phyloP scores from a whole-genome alignment of 2,797 vertebrate species.

The Poeciliopsis turneri region DNA sequence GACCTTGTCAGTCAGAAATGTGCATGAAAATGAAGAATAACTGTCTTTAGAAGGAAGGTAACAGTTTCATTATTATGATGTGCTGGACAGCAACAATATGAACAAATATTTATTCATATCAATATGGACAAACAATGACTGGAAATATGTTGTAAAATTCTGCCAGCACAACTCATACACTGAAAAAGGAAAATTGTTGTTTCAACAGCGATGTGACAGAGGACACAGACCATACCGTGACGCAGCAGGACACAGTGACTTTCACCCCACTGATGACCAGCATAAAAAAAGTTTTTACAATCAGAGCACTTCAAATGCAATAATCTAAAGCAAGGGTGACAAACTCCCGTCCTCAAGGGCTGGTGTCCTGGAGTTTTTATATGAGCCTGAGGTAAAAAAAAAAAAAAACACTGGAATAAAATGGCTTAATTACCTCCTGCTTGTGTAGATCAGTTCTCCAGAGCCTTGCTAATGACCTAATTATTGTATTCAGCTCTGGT shows the following conservation, averaged over 20 bases:
- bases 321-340: background rate
- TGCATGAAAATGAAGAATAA: background rate
- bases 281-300: background rate
- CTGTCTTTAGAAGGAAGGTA: background rate
- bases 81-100: background rate
- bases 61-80: background rate
- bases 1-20: constrained; percentile 26
- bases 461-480: no score
- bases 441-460: no score
- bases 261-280: background rate
- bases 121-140: background rate
- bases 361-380: no score
- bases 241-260: background rate
- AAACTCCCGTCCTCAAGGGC: no score
- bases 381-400: no score
- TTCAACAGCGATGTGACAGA: background rate
- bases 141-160: background rate
- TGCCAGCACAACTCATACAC: background rate
- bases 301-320: background rate
- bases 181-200: no score
- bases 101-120: background rate
- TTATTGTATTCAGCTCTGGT: no score
- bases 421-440: no score
- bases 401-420: no score
- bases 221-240: background rate